Evolutionary conservation across 1,140 invertebrate genomes (phyloP).

Genomic region (Drosophila orena): DNA sequence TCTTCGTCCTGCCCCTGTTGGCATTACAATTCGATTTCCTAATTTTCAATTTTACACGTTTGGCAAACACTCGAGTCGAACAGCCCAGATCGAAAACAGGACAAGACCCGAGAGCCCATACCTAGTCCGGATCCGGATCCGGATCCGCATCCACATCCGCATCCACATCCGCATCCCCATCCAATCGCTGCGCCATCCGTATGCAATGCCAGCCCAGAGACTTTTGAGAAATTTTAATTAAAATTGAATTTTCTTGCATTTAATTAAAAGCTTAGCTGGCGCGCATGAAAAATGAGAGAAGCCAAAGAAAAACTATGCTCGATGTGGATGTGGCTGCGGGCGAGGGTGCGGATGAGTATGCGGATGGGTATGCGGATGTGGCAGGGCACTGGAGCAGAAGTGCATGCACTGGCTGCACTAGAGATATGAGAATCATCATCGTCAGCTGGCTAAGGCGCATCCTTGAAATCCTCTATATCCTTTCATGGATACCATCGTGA

Average conservation of each 20-base stretch:
- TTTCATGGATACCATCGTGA: not conserved
- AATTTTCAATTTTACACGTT: slow-evolving; percentile 83
- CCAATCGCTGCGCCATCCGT: slow-evolving; percentile 44
- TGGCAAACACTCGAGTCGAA: slow-evolving; percentile 70
- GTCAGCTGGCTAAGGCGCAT: slow-evolving; percentile 31
- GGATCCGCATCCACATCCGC: slow-evolving; percentile 9
- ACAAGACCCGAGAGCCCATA: slow-evolving; percentile 19
- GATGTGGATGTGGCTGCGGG: slow-evolving; percentile 24
- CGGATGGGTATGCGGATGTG: slow-evolving; percentile 21
- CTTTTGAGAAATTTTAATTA: slow-evolving; percentile 82
- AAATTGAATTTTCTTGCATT: slow-evolving; percentile 83
- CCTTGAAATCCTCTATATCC: not conserved
- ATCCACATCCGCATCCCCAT: slow-evolving; percentile 4
- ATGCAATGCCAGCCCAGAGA: slow-evolving; percentile 61
- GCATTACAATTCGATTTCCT: slow-evolving; percentile 79
- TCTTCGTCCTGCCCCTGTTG: slow-evolving; percentile 12
- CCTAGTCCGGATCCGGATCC: slow-evolving; percentile 18
- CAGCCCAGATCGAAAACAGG: slow-evolving; percentile 43
- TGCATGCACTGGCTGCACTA: slow-evolving; percentile 61
- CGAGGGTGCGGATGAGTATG: slow-evolving; percentile 6
- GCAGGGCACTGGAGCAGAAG: slow-evolving; percentile 73
- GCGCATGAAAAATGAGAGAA: slow-evolving; percentile 53
- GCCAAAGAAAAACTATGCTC: slow-evolving; percentile 64
- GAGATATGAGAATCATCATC: slow-evolving; percentile 76
- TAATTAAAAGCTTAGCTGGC: slow-evolving; percentile 80